These are phyloP conservation scores for Dynastes tityus DNA, from an alignment of 2,888 invertebrate genomes.

Conservation along the genomic window DNA sequence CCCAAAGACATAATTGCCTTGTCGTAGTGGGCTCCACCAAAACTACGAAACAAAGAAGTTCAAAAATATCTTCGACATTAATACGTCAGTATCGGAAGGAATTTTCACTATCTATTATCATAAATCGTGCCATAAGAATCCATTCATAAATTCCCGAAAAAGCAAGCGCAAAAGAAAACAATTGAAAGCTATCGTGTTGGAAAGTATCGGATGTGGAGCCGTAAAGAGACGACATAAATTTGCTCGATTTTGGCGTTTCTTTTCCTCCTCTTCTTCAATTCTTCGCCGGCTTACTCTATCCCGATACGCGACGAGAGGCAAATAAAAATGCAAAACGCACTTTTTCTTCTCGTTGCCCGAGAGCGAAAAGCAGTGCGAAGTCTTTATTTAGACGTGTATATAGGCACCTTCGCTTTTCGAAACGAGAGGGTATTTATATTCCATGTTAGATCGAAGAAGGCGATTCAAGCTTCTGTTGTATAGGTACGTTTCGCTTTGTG, in stretches of 20 bases:
- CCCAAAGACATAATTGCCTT: too few relatives aligned
- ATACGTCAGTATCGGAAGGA: neutral
- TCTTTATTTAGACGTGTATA: slow-evolving; percentile 41
- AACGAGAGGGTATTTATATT: slow-evolving; percentile 49
- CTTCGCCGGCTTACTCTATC: neutral
- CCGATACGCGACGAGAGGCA: slow-evolving; percentile 18
- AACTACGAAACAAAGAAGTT: slow-evolving; percentile 4
- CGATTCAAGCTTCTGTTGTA: slow-evolving; percentile 50
- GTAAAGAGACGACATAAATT: slow-evolving; percentile 37
- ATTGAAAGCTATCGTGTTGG: slow-evolving; percentile 19
- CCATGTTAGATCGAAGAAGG: slow-evolving; percentile 44
- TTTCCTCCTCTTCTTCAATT: slow-evolving; percentile 23
- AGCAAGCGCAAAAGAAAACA: slow-evolving; percentile 31
- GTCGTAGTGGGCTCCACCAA: too few relatives aligned
- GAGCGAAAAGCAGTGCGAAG: slow-evolving; percentile 25
- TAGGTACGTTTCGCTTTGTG: slow-evolving; percentile 38
- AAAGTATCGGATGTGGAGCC: slow-evolving; percentile 30
- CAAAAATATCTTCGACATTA: slow-evolving; percentile 10
- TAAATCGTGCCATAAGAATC: slow-evolving; percentile 29
- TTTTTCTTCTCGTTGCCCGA: slow-evolving; percentile 27
- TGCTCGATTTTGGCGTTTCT: slow-evolving; percentile 21
- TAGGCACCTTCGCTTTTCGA: slow-evolving; percentile 23
- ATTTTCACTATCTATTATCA: slow-evolving; percentile 30
- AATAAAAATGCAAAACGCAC: slow-evolving; percentile 38
- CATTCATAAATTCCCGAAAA: slow-evolving; percentile 39